These are phyloP conservation scores for Apodemus agrarius DNA, from an alignment of 2,797 vertebrate species.

Conservation along the genomic window DNA sequence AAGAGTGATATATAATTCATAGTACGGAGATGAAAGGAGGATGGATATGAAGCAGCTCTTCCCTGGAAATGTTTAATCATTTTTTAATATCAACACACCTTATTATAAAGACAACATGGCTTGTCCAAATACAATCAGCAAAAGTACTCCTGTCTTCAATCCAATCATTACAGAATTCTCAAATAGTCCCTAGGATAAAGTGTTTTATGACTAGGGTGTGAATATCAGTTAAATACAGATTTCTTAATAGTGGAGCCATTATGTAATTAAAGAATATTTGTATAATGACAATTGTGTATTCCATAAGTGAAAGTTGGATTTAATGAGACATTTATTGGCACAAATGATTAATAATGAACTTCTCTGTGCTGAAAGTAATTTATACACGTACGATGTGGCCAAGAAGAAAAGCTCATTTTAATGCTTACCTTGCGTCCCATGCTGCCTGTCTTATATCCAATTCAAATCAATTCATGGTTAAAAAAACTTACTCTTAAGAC, in stretches of 20 bases:
- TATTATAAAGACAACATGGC: slow-evolving; percentile 64
- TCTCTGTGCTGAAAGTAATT: slow-evolving; percentile 53
- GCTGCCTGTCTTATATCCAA: neutral
- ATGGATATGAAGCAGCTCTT: slow-evolving; percentile 55
- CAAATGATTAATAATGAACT: slow-evolving; percentile 68
- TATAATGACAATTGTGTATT: slow-evolving; percentile 61
- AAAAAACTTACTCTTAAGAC: neutral
- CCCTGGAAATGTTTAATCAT: slow-evolving; percentile 75
- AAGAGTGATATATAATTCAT: slow-evolving; percentile 68
- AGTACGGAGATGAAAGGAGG: slow-evolving; percentile 60
- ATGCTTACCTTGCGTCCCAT: slow-evolving; percentile 20
- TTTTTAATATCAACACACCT: slow-evolving; percentile 74
- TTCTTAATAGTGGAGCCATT: slow-evolving; percentile 69
- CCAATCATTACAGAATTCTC: slow-evolving; percentile 72
- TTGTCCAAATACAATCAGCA: slow-evolving; percentile 65
- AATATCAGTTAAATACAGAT: slow-evolving; percentile 56
- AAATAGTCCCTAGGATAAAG: slow-evolving; percentile 58
- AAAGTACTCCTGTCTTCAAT: neutral
- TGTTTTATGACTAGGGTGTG: slow-evolving; percentile 30
- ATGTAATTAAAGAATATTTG: slow-evolving; percentile 64
- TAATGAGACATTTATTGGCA: slow-evolving; percentile 70
- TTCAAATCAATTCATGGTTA: slow-evolving; percentile 58
- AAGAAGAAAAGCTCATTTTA: slow-evolving; percentile 63
- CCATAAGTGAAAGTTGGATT: slow-evolving; percentile 65
- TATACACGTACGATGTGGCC: neutral